phyloP scores from a whole-genome alignment of 2,797 vertebrate genomes.

The Silurus lanzhouensis region DNA sequence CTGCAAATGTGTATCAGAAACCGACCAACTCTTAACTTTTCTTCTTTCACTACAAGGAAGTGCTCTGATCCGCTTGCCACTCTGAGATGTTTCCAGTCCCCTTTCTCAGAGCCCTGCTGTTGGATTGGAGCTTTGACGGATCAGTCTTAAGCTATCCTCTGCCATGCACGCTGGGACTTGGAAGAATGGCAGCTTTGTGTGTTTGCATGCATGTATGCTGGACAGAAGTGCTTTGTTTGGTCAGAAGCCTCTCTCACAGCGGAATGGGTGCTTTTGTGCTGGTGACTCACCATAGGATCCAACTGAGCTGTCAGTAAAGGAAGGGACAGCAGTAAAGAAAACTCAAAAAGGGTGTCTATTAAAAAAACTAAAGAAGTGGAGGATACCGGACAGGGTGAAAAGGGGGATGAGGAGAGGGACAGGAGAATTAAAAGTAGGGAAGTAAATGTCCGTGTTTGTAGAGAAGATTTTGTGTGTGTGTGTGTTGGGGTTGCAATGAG shows the following conservation, averaged over 20 bases:
- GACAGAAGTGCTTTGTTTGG: constrained; percentile 79
- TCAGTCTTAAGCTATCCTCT: constrained; percentile 52
- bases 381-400: constrained; percentile 26
- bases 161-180: constrained; percentile 61
- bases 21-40: constrained; percentile 24
- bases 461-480: background rate
- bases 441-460: constrained; percentile 19
- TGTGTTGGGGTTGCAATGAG: constrained; percentile 22
- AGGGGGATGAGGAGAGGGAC: constrained; percentile 20
- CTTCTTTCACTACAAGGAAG: constrained; percentile 14
- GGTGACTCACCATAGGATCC: constrained; percentile 66
- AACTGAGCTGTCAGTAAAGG: constrained; percentile 59
- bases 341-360: constrained; percentile 31
- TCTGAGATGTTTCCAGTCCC: constrained; percentile 40
- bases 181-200: constrained; percentile 77
- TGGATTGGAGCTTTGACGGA: constrained; percentile 52
- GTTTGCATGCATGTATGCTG: constrained; percentile 76
- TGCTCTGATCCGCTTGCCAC: constrained; percentile 50
- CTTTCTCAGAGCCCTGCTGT: constrained; percentile 53
- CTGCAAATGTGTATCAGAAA: constrained; percentile 12
- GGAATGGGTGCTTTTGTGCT: constrained; percentile 75
- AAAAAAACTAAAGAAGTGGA: constrained; percentile 18
- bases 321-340: constrained; percentile 44
- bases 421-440: constrained; percentile 15
- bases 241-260: constrained; percentile 68